Base-by-base conservation (phyloP, 2,113 vertebrate species). In the Thunnus maccoyii region DNA sequence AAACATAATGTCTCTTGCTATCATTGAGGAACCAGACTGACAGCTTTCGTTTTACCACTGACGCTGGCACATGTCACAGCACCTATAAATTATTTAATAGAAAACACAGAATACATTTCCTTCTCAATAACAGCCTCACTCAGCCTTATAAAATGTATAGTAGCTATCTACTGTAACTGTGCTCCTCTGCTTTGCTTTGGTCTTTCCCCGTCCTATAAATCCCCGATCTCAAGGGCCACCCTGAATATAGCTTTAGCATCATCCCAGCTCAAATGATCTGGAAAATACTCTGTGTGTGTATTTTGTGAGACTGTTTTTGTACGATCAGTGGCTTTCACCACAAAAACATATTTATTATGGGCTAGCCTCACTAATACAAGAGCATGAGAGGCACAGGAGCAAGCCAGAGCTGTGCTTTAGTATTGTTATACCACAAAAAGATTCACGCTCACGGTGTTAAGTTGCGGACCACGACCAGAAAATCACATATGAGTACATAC, bases 41-140 rank as follows among this genome's bases (percentile, higher is more conserved):
- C 84, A 83, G 88, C 78, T 41, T 41, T 9, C 8, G 6, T 10
- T 71, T 87, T 66, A 72, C 82, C 69, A 36, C 46, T 46, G 66
- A 72, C 46, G 50, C 36, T 50, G 64, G 66, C 52, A 71, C 71
- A 72, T 51, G 71, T 77, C 55, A 76, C 61, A 71, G 72, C 13
- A 54, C 52, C 63, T 36, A 76, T 83, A 65, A 82, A 91, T 86
- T 15, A 86, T 88, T 84, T 56, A 86, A 78, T 12, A 25, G 22
- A 18, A 78, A 62, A 83, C 44, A 78, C 61, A 57, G 58, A 77
- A 72, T 75, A n/a, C 44, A 73, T 77, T 73, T 84, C 61, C 61
- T 25, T 72, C 82, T 80, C 36, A 78, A 69, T 61, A 82, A 82
- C 61, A 65, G 64, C 51, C 25, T 56, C 22, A 20, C 54, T 76